Percentiles rank a stretch among this genome's conserved stretches.
Evolutionary conservation across 2,113 vertebrate species (phyloP).

Genomic region (Xiphorhynchus elegans): DNA sequence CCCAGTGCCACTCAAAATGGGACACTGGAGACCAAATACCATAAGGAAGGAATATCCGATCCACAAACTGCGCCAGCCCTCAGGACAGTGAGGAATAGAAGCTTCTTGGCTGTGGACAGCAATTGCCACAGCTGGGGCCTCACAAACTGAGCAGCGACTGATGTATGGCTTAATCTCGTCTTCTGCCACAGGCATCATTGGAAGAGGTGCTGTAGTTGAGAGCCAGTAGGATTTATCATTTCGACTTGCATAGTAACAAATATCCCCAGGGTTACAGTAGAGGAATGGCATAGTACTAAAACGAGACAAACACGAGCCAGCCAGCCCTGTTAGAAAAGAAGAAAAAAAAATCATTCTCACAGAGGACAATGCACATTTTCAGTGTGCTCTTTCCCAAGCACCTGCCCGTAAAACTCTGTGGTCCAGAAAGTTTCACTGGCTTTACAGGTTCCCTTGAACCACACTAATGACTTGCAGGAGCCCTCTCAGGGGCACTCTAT

Average conservation of each 20-base stretch:
- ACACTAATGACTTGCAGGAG: background rate
- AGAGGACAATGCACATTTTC: background rate
- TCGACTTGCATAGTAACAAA: conserved; percentile 94
- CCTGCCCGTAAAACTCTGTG: background rate
- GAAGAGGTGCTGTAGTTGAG: conserved; percentile 93
- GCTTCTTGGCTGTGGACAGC: conserved; percentile 95
- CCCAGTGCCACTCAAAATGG: background rate
- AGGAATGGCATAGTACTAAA: conserved; percentile 98
- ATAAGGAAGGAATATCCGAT: conserved; percentile 98
- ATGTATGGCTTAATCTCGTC: conserved; percentile 91
- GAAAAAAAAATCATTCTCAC: background rate
- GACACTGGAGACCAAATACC: conserved; percentile 73
- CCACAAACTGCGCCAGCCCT: conserved; percentile 96
- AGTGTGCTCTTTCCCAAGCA: background rate
- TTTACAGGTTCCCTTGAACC: background rate
- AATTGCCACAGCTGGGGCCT: conserved; percentile 93
- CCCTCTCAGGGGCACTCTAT: background rate
- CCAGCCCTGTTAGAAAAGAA: conserved; percentile 80
- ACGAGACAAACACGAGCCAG: conserved; percentile 91
- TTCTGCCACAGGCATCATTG: conserved; percentile 97
- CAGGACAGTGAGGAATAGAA: conserved; percentile 91
- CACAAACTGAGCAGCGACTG: conserved; percentile 96
- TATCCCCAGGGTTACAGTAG: conserved; percentile 95
- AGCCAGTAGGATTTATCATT: conserved; percentile 99
- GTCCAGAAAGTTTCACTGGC: background rate